Conservation (phyloP, 2,113 vertebrate genomes). For the Cynoglossus semilaevis region DNA sequence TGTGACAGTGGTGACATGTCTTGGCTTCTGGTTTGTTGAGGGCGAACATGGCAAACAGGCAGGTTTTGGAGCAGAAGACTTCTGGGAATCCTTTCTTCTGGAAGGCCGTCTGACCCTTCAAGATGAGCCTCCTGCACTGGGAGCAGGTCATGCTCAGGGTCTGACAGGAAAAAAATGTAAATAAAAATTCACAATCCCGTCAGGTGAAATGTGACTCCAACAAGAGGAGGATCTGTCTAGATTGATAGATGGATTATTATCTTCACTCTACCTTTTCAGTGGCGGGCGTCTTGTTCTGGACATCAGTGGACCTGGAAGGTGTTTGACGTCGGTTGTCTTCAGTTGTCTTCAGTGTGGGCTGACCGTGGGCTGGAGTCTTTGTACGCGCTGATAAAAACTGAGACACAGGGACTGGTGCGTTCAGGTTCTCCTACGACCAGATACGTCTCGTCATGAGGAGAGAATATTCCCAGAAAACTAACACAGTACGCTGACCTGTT, state of each 20-base stretch:
- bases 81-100: constrained; percentile 91
- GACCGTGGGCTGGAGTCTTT: constrained; percentile 73
- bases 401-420: neutral
- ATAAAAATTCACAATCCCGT: neutral
- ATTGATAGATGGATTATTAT: too few relatives aligned
- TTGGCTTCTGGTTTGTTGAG: constrained; percentile 76
- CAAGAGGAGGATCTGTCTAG: too few relatives aligned
- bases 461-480: neutral
- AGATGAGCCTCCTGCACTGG: constrained; percentile 85
- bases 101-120: constrained; percentile 92
- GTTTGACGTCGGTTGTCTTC: constrained; percentile 78
- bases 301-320: constrained; percentile 73
- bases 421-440: constrained; percentile 11
- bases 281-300: constrained; percentile 82
- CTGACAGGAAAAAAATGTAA: constrained; percentile 17
- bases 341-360: constrained; percentile 79
- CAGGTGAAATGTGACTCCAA: too few relatives aligned
- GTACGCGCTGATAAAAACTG: constrained; percentile 26
- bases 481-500: too few relatives aligned
- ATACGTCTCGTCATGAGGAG: too few relatives aligned
- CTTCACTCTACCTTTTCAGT: constrained; percentile 80
- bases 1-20: constrained; percentile 86
- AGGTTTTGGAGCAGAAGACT: constrained; percentile 88
- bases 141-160: constrained; percentile 85
- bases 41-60: constrained; percentile 69